Evolutionary conservation across 2,797 vertebrate genomes (phyloP).

Genomic region (Aeoliscus strigatus): DNA sequence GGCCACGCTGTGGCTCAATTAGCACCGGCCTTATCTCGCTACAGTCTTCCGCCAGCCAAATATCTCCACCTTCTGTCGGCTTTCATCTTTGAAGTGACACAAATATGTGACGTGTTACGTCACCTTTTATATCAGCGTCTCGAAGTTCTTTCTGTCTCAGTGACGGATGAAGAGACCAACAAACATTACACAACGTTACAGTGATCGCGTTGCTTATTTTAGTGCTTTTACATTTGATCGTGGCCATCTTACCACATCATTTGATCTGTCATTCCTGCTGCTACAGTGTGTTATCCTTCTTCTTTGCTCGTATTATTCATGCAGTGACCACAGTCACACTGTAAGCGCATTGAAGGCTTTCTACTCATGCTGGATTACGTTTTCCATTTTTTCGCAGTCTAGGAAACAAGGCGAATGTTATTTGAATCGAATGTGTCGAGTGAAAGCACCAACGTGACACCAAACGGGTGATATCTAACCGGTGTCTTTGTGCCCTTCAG

Average conservation of each 20-base stretch:
- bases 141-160: conserved; percentile 13
- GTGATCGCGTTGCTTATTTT: neutral
- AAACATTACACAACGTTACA: conserved; percentile 5
- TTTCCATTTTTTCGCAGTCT: too few species aligned
- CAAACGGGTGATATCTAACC: conserved; percentile 4
- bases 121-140: conserved; percentile 40
- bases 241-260: conserved; percentile 1
- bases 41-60: conserved; percentile 44
- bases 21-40: conserved; percentile 54
- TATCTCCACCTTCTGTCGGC: conserved; percentile 53
- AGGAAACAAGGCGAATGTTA: too few species aligned
- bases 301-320: neutral
- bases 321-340: too few species aligned
- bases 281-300: neutral
- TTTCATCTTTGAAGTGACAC: conserved; percentile 58
- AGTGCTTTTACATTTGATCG: conserved; percentile 5
- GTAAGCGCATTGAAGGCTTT: too few species aligned
- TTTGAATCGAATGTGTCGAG: neutral
- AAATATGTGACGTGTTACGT: conserved; percentile 50
- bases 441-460: neutral
- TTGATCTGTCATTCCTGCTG: too few species aligned
- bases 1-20: conserved; percentile 71
- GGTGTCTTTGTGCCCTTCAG: conserved; percentile 60
- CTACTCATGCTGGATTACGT: too few species aligned
- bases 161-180: conserved; percentile 11